These are phyloP conservation scores for Hippocampus comes DNA, from an alignment of 2,113 vertebrate genomes.

Conservation along the genomic window DNA sequence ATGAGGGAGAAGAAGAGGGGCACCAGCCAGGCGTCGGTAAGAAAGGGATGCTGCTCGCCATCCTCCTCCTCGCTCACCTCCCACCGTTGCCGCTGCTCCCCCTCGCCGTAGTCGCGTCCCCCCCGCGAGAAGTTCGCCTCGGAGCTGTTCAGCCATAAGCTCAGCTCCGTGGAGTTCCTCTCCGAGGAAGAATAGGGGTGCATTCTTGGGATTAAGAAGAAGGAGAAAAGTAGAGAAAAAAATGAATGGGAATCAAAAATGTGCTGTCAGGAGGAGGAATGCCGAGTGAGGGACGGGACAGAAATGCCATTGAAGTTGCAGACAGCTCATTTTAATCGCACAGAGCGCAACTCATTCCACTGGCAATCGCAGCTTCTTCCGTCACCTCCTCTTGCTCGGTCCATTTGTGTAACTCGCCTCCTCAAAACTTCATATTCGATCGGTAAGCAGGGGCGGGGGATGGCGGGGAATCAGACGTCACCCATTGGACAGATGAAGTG, in stretches of 20 bases:
- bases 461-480: neutral
- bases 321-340: constrained; percentile 1
- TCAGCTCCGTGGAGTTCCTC: constrained; percentile 65
- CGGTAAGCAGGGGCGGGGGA: neutral
- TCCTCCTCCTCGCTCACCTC: constrained; percentile 28
- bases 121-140: neutral
- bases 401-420: neutral
- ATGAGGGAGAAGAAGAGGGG: constrained; percentile 80
- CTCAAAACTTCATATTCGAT: neutral
- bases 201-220: neutral
- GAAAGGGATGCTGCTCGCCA: constrained; percentile 71
- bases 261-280: neutral
- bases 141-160: constrained; percentile 60
- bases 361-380: neutral
- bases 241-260: neutral
- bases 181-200: constrained; percentile 15
- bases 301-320: neutral
- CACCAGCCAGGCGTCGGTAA: constrained; percentile 81
- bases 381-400: neutral
- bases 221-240: neutral
- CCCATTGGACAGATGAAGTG: neutral
- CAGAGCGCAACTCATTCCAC: neutral
- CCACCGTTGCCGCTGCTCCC: constrained; percentile 1
- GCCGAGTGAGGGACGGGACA: neutral
- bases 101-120: constrained; percentile 51